Evolutionary conservation across 2,113 vertebrate species (phyloP), one percentile per base, ranked within the genome.

Genomic region (Redunca redunca): DNA sequence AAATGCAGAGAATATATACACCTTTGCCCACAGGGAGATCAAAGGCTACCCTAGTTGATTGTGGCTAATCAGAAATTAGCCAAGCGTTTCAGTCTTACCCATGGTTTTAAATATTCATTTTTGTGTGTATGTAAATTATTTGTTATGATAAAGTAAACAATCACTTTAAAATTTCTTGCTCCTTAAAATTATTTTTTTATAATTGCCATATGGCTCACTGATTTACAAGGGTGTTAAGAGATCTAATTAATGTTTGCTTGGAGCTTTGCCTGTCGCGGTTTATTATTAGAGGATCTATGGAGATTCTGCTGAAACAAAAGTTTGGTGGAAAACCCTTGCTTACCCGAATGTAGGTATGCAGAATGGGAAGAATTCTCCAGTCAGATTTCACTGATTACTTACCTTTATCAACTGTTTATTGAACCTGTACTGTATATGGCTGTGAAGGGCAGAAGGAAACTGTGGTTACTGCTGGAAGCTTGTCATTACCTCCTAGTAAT

Each of bases 211-310:
- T 97, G 98, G 94, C 57, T 87, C 62, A 77, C 91, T 94, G 95
- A 98, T 97, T 98, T 98, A 93, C 67, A 97, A 96, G 60, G 50
- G 94, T 94, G 94, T 92, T 95, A 91, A 96, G 90, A 98, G 95
- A 96, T 57, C 95, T 96, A 98, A 97, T 98, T 97, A 98, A 96
- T 97, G 90, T 93, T 98, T 97, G 91, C 88, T 97, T 98, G 95
- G 90, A 97, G 96, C 60, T 95, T 84, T 97, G 91, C 71, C 95
- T 98, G 94, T 96, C 94, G 86, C 86, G 52, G 60, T 55, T 55
- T 92, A 83, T 96, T 96, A 95, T 95, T 96, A 97, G 26, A 96
- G 46, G 91, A 94, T 96, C 95, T 85, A 48, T 4, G 15, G 93
- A 96, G 96, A 97, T 81, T 97, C 62, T 95, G 50, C 48, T 46